Conservation (phyloP, 2,888 invertebrate genomes). For the Epistrophella euchroma region DNA sequence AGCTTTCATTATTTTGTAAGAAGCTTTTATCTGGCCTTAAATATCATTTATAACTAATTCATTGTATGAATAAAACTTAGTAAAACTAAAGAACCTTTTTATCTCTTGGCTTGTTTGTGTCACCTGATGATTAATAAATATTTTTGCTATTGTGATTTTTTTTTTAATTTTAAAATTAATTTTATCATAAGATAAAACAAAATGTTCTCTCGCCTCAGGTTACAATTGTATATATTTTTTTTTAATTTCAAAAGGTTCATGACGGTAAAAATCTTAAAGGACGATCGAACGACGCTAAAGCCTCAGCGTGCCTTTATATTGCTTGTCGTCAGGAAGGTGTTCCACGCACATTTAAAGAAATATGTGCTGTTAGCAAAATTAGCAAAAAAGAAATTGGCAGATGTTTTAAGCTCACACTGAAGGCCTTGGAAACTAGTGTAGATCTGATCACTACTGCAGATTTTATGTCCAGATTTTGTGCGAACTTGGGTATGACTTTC, state of each 20-base stretch:
- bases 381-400: conserved; percentile 99
- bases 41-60: too few species aligned
- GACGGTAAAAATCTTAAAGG: conserved; percentile 98
- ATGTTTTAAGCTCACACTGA: conserved; percentile 98
- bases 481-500: conserved; percentile 89
- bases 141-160: too few species aligned
- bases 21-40: too few species aligned
- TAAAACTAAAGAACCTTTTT: too few species aligned
- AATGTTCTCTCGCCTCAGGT: too few species aligned
- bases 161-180: too few species aligned
- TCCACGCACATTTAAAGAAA: conserved; percentile 99
- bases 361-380: conserved; percentile 99
- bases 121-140: too few species aligned
- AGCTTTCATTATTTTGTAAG: too few species aligned
- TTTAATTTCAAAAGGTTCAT: conserved; percentile 86
- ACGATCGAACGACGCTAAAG: conserved; percentile 98
- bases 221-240: too few species aligned
- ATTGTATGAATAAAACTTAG: too few species aligned
- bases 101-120: too few species aligned
- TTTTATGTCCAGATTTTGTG: conserved; percentile 99
- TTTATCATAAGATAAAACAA: too few species aligned
- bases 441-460: conserved; percentile 99
- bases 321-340: conserved; percentile 99
- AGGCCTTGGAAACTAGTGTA: conserved; percentile 97
- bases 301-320: conserved; percentile 99